Evolutionary conservation across 2,888 invertebrate genomes (phyloP).

Genomic region (Odontocerum albicorne): DNA sequence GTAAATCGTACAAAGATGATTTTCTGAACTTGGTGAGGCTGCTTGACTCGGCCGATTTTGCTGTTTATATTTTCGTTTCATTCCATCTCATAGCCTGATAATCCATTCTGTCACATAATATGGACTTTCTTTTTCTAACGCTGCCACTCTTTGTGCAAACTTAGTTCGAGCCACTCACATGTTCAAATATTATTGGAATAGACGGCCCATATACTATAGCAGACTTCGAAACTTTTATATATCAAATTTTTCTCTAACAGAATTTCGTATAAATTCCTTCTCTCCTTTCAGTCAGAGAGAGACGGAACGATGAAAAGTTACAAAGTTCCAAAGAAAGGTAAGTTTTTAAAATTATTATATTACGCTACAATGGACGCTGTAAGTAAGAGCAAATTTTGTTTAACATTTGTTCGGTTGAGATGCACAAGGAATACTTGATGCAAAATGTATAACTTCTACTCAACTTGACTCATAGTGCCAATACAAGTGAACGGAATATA

Average conservation of each 20-base stretch:
- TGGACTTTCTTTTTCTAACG: background rate
- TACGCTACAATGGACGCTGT: constrained; percentile 29
- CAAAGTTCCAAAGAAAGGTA: constrained; percentile 24
- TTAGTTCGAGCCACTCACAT: constrained; percentile 32
- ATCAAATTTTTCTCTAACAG: constrained; percentile 35
- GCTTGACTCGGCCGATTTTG: too few relatives aligned
- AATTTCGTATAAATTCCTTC: constrained; percentile 28
- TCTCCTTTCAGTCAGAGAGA: constrained; percentile 1
- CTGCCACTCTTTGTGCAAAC: constrained; percentile 20
- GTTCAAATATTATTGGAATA: constrained; percentile 36
- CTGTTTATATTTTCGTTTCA: background rate
- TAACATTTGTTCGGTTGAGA: constrained; percentile 19
- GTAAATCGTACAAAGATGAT: too few relatives aligned
- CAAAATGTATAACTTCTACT: too few relatives aligned
- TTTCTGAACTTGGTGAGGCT: too few relatives aligned
- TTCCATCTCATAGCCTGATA: too few relatives aligned
- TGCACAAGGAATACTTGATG: constrained; percentile 26
- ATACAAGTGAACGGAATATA: too few relatives aligned
- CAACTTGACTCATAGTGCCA: too few relatives aligned
- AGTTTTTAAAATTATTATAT: constrained; percentile 36
- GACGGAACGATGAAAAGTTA: constrained; percentile 21
- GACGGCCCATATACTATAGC: constrained; percentile 38
- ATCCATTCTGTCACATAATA: background rate
- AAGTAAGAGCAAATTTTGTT: constrained; percentile 27
- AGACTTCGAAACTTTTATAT: constrained; percentile 35